Percentiles rank a stretch among this genome's conserved stretches.
phyloP scores from a whole-genome alignment of 2,113 vertebrate genomes.

The Meleagris gallopavo region DNA sequence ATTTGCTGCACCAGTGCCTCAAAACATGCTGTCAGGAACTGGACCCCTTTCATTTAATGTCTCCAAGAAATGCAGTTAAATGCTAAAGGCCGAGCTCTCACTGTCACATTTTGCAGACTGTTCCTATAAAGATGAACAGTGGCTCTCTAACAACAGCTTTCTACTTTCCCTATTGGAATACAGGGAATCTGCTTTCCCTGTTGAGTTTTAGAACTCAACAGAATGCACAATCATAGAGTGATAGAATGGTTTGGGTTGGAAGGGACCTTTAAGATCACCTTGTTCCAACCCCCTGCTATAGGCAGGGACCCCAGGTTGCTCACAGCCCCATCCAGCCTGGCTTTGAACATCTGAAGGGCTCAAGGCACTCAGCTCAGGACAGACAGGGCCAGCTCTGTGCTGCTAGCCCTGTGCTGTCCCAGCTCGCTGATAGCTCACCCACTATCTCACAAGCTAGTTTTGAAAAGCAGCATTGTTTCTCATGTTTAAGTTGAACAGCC shows the following conservation, averaged over 20 bases:
- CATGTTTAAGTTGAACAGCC: neutral
- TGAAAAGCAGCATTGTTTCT: neutral
- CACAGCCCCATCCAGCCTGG: no score
- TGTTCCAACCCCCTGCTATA: no score
- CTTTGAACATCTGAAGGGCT: no score
- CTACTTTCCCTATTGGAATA: neutral
- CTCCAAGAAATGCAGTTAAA: neutral
- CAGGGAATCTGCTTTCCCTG: no score
- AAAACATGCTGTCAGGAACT: neutral
- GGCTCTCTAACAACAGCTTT: neutral
- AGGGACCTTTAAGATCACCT: no score
- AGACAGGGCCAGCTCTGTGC: neutral
- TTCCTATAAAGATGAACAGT: neutral
- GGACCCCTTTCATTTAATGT: neutral
- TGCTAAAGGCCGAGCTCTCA: neutral
- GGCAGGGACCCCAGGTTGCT: no score
- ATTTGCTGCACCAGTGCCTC: neutral
- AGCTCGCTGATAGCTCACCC: neutral
- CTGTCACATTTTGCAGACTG: no score
- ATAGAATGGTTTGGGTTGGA: no score
- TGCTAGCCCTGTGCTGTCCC: no score
- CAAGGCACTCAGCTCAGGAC: neutral
- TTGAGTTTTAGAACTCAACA: neutral
- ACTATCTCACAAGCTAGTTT: neutral
- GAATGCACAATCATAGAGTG: neutral